Base-by-base conservation (phyloP, 2,113 vertebrate species). In the Cyanoramphus novaezelandiae region DNA sequence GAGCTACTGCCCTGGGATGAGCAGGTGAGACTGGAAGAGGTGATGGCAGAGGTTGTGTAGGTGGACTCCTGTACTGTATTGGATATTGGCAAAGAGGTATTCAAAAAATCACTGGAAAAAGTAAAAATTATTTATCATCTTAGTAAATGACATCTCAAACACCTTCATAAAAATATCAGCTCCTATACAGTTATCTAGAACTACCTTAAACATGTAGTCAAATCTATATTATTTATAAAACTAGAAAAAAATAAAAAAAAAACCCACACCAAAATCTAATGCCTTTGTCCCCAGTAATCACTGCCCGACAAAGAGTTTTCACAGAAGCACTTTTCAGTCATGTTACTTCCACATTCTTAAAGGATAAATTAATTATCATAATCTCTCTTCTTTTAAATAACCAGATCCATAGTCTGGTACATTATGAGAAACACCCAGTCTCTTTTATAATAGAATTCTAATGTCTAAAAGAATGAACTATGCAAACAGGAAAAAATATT, bases 61-160 rank as follows among this genome's bases (percentile, higher is more conserved):
- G 97, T 98, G 18, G 98, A 90, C 31, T 97, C 98, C 95, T 98
- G 98, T 85, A 97, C 96, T 96, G 98, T 95, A 98, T 83, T 98
- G 95, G 98, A 97, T 96, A 98, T 95, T 95, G 98, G 95, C 92
- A 98, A 91, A 97, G 98, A 98, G 94, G 98, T 97, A 97, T 97
- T 98, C 97, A 98, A 96, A 95, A 98, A 94, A 95, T 98, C 98
- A 97, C 98, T 98, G 94, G 50, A 97, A 97, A 96, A 93, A 96
- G 78, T 85, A 95, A 97, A 96, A 94, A 50, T 76, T 68, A 91
- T 79, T 59, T 93, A 78, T 85, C 23, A 86, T 49, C 29, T 78
- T 62, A 31, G 79, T 71, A 92, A 89, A 84, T 3, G 2, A 49
- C n/a, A 69, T 64, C 57, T 91, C 62, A 82, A 53, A 79, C 17